A percentile compares a stretch with the other conserved stretches of the same genome.
phyloP scores from a whole-genome alignment of 2,113 vertebrate genomes.

The Cryptomyrus ogoouensis region DNA sequence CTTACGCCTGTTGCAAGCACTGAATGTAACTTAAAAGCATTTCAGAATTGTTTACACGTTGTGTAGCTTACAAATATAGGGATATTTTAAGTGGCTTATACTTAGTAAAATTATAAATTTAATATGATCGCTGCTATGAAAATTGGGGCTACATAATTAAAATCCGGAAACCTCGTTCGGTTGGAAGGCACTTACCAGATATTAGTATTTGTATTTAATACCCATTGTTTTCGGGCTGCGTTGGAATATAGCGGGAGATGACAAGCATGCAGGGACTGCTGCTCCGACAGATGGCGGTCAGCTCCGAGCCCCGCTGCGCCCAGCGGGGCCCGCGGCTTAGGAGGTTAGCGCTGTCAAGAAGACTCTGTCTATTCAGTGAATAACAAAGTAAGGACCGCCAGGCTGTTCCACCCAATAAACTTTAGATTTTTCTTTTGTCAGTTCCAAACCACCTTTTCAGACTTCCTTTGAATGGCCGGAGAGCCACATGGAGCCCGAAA shows the following conservation, averaged over 20 bases:
- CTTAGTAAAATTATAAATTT: background rate
- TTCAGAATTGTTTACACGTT: background rate
- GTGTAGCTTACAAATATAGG: background rate
- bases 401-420: conserved; percentile 83
- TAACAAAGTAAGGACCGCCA: conserved; percentile 84
- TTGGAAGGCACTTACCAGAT: background rate
- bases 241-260: conserved; percentile 27
- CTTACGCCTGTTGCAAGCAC: background rate
- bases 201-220: background rate
- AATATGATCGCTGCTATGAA: background rate
- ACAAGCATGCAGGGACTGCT: conserved; percentile 49
- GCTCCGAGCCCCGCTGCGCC: conserved; percentile 85
- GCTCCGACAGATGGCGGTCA: conserved; percentile 98
- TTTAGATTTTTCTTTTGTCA: conserved; percentile 65
- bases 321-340: conserved; percentile 92
- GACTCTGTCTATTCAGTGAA: conserved; percentile 90
- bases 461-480: conserved; percentile 54
- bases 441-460: conserved; percentile 46
- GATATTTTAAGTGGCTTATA: background rate
- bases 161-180: background rate
- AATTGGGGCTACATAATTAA: background rate
- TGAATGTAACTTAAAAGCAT: background rate
- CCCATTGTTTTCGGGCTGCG: conserved; percentile 9
- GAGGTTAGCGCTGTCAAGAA: conserved; percentile 97
- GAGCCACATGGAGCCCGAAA: conserved; percentile 36